Conservation (phyloP, 2,113 vertebrate species). For the Strix aluco region DNA sequence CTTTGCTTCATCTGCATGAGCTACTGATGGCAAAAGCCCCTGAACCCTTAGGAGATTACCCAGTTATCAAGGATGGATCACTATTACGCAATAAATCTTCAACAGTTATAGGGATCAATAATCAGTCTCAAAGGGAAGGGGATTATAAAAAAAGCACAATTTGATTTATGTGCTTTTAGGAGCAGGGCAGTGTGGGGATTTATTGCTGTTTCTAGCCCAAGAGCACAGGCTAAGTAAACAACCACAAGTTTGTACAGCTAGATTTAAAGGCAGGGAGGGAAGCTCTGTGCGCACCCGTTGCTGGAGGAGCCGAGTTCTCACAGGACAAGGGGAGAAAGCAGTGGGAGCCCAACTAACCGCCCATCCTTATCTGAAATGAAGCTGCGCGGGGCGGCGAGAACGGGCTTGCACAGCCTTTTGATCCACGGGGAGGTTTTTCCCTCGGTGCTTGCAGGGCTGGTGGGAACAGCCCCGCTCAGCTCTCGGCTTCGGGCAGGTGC, state of each 20-base stretch:
- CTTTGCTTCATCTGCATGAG: slow-evolving; percentile 29
- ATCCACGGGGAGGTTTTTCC: slow-evolving; percentile 26
- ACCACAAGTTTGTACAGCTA: background rate
- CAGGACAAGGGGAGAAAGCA: background rate
- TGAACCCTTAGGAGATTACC: slow-evolving; percentile 6
- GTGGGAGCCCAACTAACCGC: background rate
- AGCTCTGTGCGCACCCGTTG: rapidly evolving
- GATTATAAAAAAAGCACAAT: slow-evolving; percentile 1
- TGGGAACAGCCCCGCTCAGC: background rate
- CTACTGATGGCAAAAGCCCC: background rate
- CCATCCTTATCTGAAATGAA: background rate
- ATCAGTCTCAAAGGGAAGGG: slow-evolving; percentile 45
- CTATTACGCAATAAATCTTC: slow-evolving; percentile 51
- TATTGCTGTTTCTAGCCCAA: slow-evolving; percentile 20
- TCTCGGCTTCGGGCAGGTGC: background rate
- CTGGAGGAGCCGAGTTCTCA: background rate
- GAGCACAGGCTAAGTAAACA: slow-evolving; percentile 54
- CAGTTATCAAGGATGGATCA: slow-evolving; percentile 40
- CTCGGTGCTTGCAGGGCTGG: background rate
- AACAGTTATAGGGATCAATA: slow-evolving; percentile 61
- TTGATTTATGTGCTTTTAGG: slow-evolving; percentile 62
- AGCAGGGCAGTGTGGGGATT: slow-evolving; percentile 17
- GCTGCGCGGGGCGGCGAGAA: background rate
- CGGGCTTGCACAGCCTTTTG: background rate
- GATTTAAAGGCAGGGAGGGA: background rate